Conservation (phyloP, 2,888 invertebrate genomes). For the Drosophila anomalata region DNA sequence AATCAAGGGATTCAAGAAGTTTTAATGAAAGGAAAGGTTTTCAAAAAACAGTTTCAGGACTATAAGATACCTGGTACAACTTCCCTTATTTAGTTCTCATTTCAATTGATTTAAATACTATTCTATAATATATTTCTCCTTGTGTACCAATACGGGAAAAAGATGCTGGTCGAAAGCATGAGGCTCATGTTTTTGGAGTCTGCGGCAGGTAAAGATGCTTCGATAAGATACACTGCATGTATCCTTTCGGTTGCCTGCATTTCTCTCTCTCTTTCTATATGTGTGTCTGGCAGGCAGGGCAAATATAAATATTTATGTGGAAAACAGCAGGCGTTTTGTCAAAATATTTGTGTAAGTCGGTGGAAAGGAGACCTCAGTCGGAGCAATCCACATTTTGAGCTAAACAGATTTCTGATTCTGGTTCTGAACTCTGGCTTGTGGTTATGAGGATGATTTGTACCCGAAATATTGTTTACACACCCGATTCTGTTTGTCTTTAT, state of each 20-base stretch:
- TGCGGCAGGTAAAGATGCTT: constrained; percentile 71
- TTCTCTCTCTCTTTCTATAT: constrained; percentile 9
- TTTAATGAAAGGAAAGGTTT: background rate
- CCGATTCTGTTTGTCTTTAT: constrained; percentile 68
- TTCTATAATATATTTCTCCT: background rate
- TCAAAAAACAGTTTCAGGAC: background rate
- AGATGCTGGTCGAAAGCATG: constrained; percentile 58
- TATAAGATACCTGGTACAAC: background rate
- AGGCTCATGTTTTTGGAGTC: constrained; percentile 49
- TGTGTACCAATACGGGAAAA: constrained; percentile 37
- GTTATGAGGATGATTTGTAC: constrained; percentile 58
- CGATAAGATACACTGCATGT: constrained; percentile 56
- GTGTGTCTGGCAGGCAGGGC: constrained; percentile 45
- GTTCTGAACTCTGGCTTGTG: constrained; percentile 11
- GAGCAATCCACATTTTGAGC: constrained; percentile 48
- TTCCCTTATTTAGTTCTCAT: background rate
- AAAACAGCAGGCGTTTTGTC: constrained; percentile 82
- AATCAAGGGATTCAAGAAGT: background rate
- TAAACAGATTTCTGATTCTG: constrained; percentile 52
- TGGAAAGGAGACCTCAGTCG: constrained; percentile 51
- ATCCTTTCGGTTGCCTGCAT: constrained; percentile 34
- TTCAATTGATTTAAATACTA: background rate
- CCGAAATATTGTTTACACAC: constrained; percentile 67
- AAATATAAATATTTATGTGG: constrained; percentile 81
- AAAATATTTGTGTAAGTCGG: constrained; percentile 79